Percentiles rank a stretch among this genome's conserved stretches.
phyloP scores from a whole-genome alignment of 2,888 invertebrate genomes.

The Stenodema calcarata region DNA sequence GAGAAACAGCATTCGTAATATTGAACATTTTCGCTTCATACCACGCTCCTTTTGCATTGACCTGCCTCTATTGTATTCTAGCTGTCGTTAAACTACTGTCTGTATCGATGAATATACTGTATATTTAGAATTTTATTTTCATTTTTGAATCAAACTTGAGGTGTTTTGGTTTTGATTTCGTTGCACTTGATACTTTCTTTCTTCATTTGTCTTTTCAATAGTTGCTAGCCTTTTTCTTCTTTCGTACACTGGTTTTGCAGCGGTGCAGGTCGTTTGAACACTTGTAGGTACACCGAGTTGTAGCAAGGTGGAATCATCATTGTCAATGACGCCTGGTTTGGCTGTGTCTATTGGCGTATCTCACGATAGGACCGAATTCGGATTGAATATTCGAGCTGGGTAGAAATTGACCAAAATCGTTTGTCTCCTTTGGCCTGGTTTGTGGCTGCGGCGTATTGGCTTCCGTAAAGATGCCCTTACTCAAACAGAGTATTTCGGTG shows the following conservation, averaged over 20 bases:
- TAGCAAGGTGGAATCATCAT: neutral
- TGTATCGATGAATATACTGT: neutral
- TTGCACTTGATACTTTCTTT: neutral
- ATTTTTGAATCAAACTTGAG: neutral
- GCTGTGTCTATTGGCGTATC: neutral
- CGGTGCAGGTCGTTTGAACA: neutral
- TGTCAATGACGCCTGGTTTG: neutral
- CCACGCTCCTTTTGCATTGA: constrained; percentile 31
- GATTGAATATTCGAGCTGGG: neutral
- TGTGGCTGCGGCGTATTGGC: no score
- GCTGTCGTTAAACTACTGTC: neutral
- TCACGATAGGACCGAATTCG: no score
- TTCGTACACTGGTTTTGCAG: neutral
- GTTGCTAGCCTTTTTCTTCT: neutral
- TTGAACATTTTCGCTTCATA: constrained; percentile 27
- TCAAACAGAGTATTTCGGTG: no score
- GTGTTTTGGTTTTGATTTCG: neutral
- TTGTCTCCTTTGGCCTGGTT: no score
- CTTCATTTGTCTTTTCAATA: neutral
- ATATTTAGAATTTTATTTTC: neutral
- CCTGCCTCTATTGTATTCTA: constrained; percentile 5
- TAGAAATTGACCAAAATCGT: no score
- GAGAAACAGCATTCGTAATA: constrained; percentile 28
- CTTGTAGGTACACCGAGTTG: neutral
- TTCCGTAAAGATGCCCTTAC: no score